Conservation (phyloP, 2,888 invertebrate genomes). For the Xanthorhoe designata region DNA sequence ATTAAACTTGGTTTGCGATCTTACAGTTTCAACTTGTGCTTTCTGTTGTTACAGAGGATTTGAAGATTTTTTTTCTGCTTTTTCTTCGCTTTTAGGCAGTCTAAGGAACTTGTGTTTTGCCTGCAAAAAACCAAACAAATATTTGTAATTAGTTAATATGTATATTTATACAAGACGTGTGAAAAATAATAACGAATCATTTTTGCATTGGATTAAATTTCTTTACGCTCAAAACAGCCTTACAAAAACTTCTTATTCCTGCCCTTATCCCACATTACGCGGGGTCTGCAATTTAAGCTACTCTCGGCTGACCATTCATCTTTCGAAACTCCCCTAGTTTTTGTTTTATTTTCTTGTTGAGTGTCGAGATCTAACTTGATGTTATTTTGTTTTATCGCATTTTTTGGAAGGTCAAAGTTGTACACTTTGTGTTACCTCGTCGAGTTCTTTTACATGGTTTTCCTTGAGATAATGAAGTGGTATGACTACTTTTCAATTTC, state of each 20-base stretch:
- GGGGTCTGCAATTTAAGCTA: not conserved
- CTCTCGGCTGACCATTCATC: slow-evolving; percentile 17
- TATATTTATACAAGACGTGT: too few species aligned
- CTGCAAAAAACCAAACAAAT: too few species aligned
- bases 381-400: slow-evolving; percentile 47
- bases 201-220: too few species aligned
- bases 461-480: not conserved
- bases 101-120: too few species aligned
- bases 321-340: slow-evolving; percentile 61
- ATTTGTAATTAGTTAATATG: too few species aligned
- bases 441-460: slow-evolving; percentile 5
- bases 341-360: slow-evolving; percentile 63
- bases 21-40: slow-evolving; percentile 25
- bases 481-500: not conserved
- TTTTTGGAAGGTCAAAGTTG: slow-evolving; percentile 39
- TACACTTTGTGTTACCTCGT: slow-evolving; percentile 8
- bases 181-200: too few species aligned
- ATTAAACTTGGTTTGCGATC: slow-evolving; percentile 42
- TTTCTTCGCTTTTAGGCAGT: not conserved
- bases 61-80: not conserved
- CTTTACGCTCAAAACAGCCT: too few species aligned
- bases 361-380: slow-evolving; percentile 50
- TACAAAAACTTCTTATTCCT: too few species aligned
- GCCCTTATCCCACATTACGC: too few species aligned
- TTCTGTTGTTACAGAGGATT: not conserved